A percentile compares a stretch with the other conserved stretches of the same genome.
These are phyloP conservation scores for Solea solea DNA, from an alignment of 2,113 vertebrate genomes.

Conservation along the genomic window DNA sequence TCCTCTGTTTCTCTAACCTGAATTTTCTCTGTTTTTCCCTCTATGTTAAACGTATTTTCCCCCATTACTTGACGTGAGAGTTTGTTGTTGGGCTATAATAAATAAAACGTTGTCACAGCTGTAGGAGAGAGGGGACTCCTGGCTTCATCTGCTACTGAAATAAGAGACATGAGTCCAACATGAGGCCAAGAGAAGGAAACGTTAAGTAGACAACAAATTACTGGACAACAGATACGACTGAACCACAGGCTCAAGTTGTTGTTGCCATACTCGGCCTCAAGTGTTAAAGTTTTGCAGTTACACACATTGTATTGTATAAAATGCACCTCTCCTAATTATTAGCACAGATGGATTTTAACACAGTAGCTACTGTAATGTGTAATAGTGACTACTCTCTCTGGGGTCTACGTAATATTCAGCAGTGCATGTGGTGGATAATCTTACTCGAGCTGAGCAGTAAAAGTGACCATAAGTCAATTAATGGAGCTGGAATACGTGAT, in stretches of 20 bases:
- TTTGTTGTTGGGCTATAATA: no score
- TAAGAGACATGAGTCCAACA: constrained; percentile 11
- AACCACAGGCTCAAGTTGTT: no score
- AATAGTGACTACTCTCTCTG: no score
- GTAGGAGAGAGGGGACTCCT: constrained; percentile 18
- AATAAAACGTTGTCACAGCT: constrained; percentile 4
- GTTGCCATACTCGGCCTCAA: no score
- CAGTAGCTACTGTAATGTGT: no score
- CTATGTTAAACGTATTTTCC: no score
- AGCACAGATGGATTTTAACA: background rate
- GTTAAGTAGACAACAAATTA: background rate
- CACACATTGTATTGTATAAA: background rate
- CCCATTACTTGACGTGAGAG: no score
- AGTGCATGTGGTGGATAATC: background rate
- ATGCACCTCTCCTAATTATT: background rate
- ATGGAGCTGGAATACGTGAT: background rate
- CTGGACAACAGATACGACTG: no score
- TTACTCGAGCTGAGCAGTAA: background rate
- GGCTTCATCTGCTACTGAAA: constrained; percentile 38
- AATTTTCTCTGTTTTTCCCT: no score
- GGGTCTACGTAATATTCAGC: no score
- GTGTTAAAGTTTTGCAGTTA: background rate
- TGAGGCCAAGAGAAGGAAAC: background rate
- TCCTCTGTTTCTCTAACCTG: no score
- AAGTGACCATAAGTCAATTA: background rate